Conservation (phyloP, 2,888 invertebrate genomes). For the Kryphioiulus occultus region DNA sequence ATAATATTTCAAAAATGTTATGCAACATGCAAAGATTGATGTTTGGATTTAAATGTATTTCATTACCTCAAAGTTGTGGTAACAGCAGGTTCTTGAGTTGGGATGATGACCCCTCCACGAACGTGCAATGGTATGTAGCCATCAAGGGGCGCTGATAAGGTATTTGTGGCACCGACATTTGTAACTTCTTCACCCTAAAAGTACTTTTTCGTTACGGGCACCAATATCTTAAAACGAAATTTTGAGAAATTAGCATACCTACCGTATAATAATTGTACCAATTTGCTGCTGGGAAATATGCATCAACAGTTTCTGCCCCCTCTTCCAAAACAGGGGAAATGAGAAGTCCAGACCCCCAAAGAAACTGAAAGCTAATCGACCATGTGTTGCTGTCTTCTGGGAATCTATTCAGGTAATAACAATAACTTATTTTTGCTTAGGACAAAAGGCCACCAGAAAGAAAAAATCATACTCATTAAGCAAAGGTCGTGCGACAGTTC, state of each 20-base stretch:
- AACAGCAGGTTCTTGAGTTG: conserved; percentile 57
- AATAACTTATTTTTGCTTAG: neutral
- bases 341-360: conserved; percentile 63
- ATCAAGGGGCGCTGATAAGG: conserved; percentile 54
- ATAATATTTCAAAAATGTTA: neutral
- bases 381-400: conserved; percentile 57
- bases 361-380: conserved; percentile 59
- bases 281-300: conserved; percentile 58
- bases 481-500: conserved; percentile 61
- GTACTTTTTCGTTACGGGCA: neutral
- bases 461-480: conserved; percentile 59
- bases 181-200: conserved; percentile 52
- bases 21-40: neutral
- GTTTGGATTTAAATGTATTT: neutral
- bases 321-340: conserved; percentile 58
- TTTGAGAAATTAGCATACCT: neutral
- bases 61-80: conserved; percentile 57
- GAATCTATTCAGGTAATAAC: conserved; percentile 56
- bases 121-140: conserved; percentile 56
- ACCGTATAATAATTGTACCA: conserved; percentile 59
- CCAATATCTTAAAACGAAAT: neutral
- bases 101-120: conserved; percentile 58
- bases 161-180: conserved; percentile 48
- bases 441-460: too few species aligned
- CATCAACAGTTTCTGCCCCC: conserved; percentile 58